These are phyloP conservation scores for Clarias platycephalus DNA, from an alignment of 2,797 vertebrate species.

Conservation along the genomic window DNA sequence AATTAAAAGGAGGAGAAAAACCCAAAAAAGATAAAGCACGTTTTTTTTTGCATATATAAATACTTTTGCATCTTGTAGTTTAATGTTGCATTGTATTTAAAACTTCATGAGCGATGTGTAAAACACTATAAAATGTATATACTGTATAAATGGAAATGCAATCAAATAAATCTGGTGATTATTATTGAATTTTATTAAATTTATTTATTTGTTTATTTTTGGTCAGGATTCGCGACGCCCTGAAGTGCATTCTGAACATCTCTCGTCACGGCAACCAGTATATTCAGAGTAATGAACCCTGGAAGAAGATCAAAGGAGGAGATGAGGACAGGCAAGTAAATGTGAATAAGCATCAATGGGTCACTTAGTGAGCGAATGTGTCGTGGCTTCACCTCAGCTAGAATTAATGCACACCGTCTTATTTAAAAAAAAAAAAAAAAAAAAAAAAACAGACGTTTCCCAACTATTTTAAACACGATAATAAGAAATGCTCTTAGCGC, in stretches of 20 bases:
- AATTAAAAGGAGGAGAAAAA: background rate
- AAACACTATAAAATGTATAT: background rate
- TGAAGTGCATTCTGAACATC: conserved; percentile 89
- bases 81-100: no score
- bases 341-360: conserved; percentile 6
- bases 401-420: background rate
- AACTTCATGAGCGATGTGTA: background rate
- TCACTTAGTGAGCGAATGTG: conserved; percentile 10
- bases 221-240: conserved; percentile 87
- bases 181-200: background rate
- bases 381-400: background rate
- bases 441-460: no score
- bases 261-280: conserved; percentile 97
- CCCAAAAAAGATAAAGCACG: background rate
- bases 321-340: conserved; percentile 78
- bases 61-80: background rate
- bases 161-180: background rate
- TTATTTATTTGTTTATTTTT: background rate
- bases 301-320: conserved; percentile 90
- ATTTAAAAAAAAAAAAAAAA: no score
- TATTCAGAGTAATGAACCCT: conserved; percentile 94
- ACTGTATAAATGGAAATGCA: background rate
- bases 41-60: background rate
- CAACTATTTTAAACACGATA: background rate
- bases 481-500: background rate